Percentiles rank a stretch among this genome's conserved stretches.
Evolutionary conservation across 2,113 vertebrate genomes (phyloP).

Genomic region (Zosterops pallidus): DNA sequence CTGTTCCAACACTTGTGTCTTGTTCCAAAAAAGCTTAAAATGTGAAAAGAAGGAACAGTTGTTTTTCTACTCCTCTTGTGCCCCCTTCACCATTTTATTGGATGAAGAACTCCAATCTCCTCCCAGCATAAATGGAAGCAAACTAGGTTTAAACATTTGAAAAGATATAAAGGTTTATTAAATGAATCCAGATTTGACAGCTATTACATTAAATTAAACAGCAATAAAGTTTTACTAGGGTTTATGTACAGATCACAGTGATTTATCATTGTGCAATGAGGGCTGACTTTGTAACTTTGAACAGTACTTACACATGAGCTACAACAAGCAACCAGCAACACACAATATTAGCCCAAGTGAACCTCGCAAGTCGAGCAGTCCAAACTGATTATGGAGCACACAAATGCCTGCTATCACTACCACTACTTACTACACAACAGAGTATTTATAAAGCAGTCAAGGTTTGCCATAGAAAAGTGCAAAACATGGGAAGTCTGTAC

Average conservation of each 20-base stretch:
- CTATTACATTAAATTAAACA: constrained; percentile 71
- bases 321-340: constrained; percentile 54
- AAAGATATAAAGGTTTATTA: constrained; percentile 74
- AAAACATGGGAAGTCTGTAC: constrained; percentile 50
- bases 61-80: background rate
- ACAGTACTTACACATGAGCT: constrained; percentile 48
- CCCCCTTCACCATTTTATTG: background rate
- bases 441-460: constrained; percentile 53
- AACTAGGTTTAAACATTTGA: constrained; percentile 11
- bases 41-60: background rate
- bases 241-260: constrained; percentile 78
- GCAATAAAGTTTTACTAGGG: constrained; percentile 58
- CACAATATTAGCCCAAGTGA: background rate
- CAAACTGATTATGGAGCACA: background rate
- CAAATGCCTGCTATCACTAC: constrained; percentile 4
- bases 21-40: background rate
- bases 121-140: background rate
- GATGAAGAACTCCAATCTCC: background rate
- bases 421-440: background rate
- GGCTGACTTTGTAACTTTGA: constrained; percentile 46
- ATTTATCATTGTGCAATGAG: constrained; percentile 76
- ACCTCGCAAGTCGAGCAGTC: background rate
- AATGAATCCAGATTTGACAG: constrained; percentile 56
- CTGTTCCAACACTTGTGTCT: background rate
- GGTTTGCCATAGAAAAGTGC: constrained; percentile 65